These are phyloP conservation scores for Lipotes vexillifer DNA, from an alignment of 2,113 vertebrate genomes.

Conservation along the genomic window DNA sequence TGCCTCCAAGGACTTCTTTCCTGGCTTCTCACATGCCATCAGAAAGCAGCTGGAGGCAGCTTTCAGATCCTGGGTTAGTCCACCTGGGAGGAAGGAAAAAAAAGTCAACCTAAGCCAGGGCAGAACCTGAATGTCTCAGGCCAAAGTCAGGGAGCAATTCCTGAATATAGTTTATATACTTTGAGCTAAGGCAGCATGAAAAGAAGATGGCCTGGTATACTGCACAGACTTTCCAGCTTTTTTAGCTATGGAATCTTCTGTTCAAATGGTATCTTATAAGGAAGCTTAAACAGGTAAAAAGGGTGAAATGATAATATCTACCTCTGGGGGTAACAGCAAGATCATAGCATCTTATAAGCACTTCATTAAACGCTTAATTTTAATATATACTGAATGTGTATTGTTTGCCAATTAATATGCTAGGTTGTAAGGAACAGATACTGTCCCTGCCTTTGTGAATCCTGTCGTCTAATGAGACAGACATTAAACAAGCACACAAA, in stretches of 20 bases:
- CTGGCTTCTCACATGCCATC: conserved; percentile 86
- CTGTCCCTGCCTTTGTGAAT: background rate
- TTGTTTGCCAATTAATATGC: background rate
- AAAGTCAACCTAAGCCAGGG: background rate
- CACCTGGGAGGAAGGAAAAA: conserved; percentile 81
- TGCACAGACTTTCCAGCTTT: background rate
- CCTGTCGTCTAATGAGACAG: background rate
- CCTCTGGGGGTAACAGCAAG: background rate
- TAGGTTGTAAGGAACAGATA: background rate
- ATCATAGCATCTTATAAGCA: background rate
- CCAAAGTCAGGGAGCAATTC: background rate
- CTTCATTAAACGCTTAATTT: background rate
- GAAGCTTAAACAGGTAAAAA: background rate
- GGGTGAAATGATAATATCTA: background rate
- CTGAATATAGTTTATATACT: background rate
- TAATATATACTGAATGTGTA: background rate
- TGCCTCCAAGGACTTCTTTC: conserved; percentile 89
- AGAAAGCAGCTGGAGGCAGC: conserved; percentile 89
- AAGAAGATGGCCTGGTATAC: background rate
- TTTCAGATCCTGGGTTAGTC: conserved; percentile 87
- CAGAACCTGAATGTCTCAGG: background rate
- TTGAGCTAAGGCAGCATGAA: background rate
- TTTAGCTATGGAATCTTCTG: background rate
- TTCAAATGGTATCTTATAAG: background rate
- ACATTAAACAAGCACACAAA: background rate